Percentiles rank a stretch among this genome's conserved stretches.
Conservation (phyloP, 1,140 invertebrate species). For the Calliopsis andreniformis region DNA sequence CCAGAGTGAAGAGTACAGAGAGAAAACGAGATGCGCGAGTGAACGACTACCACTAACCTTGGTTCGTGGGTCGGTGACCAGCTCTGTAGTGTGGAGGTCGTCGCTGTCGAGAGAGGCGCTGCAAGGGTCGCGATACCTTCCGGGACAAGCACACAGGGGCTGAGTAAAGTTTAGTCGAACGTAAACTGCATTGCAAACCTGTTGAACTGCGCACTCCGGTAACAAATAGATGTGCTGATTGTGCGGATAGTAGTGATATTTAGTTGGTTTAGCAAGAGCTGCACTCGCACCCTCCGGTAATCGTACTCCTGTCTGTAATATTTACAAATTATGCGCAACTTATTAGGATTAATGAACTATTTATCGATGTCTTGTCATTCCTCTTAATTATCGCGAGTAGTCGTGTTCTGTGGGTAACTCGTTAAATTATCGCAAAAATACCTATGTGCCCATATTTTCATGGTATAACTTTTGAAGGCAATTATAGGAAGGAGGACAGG, state of each 20-base stretch:
- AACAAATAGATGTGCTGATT: constrained; percentile 95
- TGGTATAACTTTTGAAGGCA: no score
- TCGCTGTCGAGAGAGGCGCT: constrained; percentile 93
- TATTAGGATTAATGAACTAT: no score
- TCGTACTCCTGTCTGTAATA: constrained; percentile 86
- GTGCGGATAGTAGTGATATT: constrained; percentile 96
- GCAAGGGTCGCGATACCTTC: constrained; percentile 91
- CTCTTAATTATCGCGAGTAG: no score
- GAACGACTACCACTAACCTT: constrained; percentile 83
- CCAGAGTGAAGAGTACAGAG: background rate
- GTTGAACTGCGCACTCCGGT: constrained; percentile 95
- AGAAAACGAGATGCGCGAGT: no score
- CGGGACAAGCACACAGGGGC: constrained; percentile 94
- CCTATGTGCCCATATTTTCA: no score
- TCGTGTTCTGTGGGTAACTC: no score
- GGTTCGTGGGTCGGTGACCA: constrained; percentile 90
- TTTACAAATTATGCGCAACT: background rate
- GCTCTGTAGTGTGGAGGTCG: constrained; percentile 94
- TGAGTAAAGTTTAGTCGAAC: constrained; percentile 95
- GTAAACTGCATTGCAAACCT: constrained; percentile 96
- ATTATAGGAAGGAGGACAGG: no score
- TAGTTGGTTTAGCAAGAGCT: constrained; percentile 90
- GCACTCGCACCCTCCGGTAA: constrained; percentile 86
- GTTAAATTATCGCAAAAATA: no score
- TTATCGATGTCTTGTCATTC: background rate